These are phyloP conservation scores for Limnephilus marmoratus DNA, from an alignment of 2,888 invertebrate species.

Conservation along the genomic window DNA sequence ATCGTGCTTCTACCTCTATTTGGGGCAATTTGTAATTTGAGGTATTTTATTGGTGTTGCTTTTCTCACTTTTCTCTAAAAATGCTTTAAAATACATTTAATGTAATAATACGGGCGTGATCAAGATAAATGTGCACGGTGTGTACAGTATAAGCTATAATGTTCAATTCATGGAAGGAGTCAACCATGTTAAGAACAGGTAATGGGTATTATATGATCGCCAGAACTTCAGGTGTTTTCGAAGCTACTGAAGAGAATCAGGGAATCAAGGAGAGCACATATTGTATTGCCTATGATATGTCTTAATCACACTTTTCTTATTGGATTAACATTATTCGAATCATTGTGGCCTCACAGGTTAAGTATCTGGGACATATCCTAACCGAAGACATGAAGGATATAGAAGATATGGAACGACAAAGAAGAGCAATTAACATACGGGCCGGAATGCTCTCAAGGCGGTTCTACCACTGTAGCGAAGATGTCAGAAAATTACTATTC, in stretches of 20 bases:
- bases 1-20: constrained; percentile 28
- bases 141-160: background rate
- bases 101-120: background rate
- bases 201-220: background rate
- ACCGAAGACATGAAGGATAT: too few species aligned
- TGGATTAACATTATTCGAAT: too few species aligned
- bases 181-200: background rate
- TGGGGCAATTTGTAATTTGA: constrained; percentile 38
- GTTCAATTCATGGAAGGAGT: background rate
- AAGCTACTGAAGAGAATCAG: background rate
- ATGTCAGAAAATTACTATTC: too few species aligned
- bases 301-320: too few species aligned
- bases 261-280: background rate
- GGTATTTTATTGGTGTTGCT: constrained; percentile 32
- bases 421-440: too few species aligned
- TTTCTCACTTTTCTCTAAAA: background rate
- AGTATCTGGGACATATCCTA: too few species aligned
- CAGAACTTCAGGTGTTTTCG: background rate
- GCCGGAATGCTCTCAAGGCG: too few species aligned
- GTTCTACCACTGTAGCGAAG: too few species aligned
- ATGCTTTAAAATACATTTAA: background rate
- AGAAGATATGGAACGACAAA: too few species aligned
- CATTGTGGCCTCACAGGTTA: too few species aligned
- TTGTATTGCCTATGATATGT: too few species aligned
- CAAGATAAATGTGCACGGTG: background rate